Evolutionary conservation across 2,113 vertebrate genomes (phyloP), one percentile per base, ranked within the genome.

Genomic region (Aramus guarauna): DNA sequence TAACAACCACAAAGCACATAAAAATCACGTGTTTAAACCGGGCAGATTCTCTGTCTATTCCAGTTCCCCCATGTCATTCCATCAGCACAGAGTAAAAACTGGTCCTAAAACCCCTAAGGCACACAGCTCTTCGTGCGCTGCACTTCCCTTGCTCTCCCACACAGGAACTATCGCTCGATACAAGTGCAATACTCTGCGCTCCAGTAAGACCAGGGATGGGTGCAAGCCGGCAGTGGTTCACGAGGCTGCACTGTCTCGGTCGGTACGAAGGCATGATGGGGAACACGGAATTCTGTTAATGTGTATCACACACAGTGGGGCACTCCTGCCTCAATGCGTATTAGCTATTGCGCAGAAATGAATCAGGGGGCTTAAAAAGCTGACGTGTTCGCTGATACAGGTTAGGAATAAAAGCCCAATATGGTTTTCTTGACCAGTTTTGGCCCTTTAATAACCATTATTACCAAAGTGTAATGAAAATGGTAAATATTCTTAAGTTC

Each of bases 141-240:
- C 48, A 17, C 12, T n/a, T 53, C 59, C 60, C 64, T 17, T 9
- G 18, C 48, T 67, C 22, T 76, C 32, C 68, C 79, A 8, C 0
- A 0, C 52, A 60, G 34, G 36, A 30, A 85, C 4, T 0, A 4
- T 0, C 20, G 6, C 37, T 6, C 9, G 2, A 21, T 5, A 1
- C 0, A 50, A n/a, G 9, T 7, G 19, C 66, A 66, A 15, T 5
- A 24, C 8, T 24, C 45, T 36, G 37, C 39, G 4, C 29, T 45
- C 30, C 41, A 32, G 34, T 4, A 29, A 67, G 18, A 55, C 3
- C 78, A 88, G 39, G 29, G 60, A 78, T 2, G 11, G 34, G 29
- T 9, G 22, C 32, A 68, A 36, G 34, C 39, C 10, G 20, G n/a
- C 63, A 81, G 14, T 1, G 2, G 3, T 1, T 77, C 64, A 6